Evolutionary conservation across 2,888 invertebrate genomes (phyloP), one percentile per base, ranked within the genome.

Genomic region (Dryobotodes eremita): DNA sequence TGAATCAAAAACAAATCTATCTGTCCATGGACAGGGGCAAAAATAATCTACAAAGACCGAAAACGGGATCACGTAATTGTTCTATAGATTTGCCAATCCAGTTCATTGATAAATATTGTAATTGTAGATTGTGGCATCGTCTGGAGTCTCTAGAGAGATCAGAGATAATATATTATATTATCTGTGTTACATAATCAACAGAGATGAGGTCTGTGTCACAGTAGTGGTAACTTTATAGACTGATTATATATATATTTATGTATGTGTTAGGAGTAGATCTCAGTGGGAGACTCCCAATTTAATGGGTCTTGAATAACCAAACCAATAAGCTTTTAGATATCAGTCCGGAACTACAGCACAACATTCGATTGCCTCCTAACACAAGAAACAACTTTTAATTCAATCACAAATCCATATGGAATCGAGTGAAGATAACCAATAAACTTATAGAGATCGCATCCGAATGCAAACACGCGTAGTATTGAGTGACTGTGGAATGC

Each of bases 381-480:
- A 72, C 68, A 79, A 46, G 26, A 71, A 50, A 46, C 36, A 64
- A 86, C 76, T 75, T 86, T 78, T 80, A 79, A 83, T 79, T 77
- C 65, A 80, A 87, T 85, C 70, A 57, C 59, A 71, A 79, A 71
- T 61, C 69, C 26, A 66, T 69, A 53, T 75, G 61, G 68, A 75
- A 84, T 82, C 80, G 79, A 76, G 61, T 83, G 73, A 81, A 84
- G 80, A 82, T 86, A 79, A 80, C 64, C 79, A 89, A 85, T 90
- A 91, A 91, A 90, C 88, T 88, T 88, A 90, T 89, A 90, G 86
- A 89, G 89, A 89, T 89, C 89, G 89, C 90, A 93, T 91, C 89
- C 90, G 88, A 91, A 93, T 91, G 91, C 93, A 93, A 93, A 93
- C 92, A 92, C 90, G 91, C 92, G 85, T 89, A 90, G 88, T 92